A percentile compares a stretch with the other conserved stretches of the same genome.
Evolutionary conservation across 2,797 vertebrate species (phyloP).

Genomic region (Phylloscopus collybita): DNA sequence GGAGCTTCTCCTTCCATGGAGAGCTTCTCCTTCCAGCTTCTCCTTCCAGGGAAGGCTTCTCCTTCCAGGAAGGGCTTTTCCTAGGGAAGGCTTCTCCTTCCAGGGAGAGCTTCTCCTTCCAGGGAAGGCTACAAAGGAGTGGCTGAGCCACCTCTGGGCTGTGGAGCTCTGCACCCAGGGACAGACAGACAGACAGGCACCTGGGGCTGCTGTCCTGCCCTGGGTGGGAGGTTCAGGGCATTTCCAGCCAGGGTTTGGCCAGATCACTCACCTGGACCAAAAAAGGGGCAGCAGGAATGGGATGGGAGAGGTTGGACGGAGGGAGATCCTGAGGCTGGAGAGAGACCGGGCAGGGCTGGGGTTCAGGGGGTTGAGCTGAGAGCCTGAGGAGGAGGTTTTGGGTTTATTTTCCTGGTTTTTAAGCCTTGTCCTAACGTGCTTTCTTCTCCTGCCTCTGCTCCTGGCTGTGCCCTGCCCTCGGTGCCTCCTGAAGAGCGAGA

Average conservation of each 20-base stretch:
- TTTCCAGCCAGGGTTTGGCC: background rate
- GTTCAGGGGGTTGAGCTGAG: background rate
- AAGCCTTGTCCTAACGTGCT: conserved; percentile 35
- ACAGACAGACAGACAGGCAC: too few relatives aligned
- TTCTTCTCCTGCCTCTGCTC: conserved; percentile 63
- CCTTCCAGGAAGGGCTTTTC: too few relatives aligned
- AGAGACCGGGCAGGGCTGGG: background rate
- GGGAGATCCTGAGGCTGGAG: background rate
- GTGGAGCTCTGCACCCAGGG: fast-evolving
- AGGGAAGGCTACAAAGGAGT: fast-evolving
- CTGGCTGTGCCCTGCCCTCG: background rate
- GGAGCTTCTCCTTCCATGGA: too few relatives aligned
- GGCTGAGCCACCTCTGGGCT: fast-evolving
- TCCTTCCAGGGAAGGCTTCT: too few relatives aligned
- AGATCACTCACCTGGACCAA: fast-evolving
- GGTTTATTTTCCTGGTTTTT: background rate
- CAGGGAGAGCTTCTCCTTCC: too few relatives aligned
- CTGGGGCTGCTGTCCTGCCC: too few relatives aligned
- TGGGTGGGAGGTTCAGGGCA: too few relatives aligned
- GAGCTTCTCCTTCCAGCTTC: too few relatives aligned
- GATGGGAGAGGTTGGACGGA: background rate
- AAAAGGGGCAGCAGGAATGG: background rate
- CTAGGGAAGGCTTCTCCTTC: too few relatives aligned
- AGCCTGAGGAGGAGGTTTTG: background rate
- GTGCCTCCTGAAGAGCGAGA: conserved; percentile 86